Evolutionary conservation across 30 jellyfish, hydroid and myxozoan species (phyloP).

Genomic region (Chironex yamaguchii): DNA sequence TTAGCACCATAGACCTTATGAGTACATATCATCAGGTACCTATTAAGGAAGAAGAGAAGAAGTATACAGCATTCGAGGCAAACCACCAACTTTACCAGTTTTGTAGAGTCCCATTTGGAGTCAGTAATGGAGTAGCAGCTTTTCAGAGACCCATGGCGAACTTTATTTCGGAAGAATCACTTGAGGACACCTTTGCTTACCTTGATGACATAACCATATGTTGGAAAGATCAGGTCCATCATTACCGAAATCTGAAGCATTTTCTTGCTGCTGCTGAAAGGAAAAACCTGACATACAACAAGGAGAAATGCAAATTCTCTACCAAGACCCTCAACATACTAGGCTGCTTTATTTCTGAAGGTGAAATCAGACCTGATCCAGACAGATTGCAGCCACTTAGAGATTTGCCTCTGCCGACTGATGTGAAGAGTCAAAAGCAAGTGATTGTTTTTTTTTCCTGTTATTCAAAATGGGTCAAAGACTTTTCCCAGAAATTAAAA

Average conservation of each 20-base stretch:
- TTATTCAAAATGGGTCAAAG: constrained; percentile 68
- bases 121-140: constrained; percentile 66
- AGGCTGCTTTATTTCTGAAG: constrained; percentile 57
- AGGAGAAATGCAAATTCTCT: constrained; percentile 19
- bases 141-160: constrained; percentile 33
- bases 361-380: constrained; percentile 67
- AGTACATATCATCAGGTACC: constrained; percentile 28
- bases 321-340: constrained; percentile 15
- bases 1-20: constrained; percentile 33
- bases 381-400: constrained; percentile 51
- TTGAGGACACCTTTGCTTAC: constrained; percentile 39
- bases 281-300: constrained; percentile 32
- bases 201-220: constrained; percentile 52
- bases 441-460: constrained; percentile 44
- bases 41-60: constrained; percentile 2
- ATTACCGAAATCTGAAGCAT: constrained; percentile 51
- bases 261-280: constrained; percentile 68
- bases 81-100: constrained; percentile 35
- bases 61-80: constrained; percentile 56
- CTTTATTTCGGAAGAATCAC: constrained; percentile 14
- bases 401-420: constrained; percentile 40
- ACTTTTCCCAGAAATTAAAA: constrained; percentile 48
- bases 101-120: constrained; percentile 57
- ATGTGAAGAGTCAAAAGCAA: constrained; percentile 5
- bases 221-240: constrained; percentile 57